phyloP scores from a whole-genome alignment of 2,113 vertebrate species.

The Scartelaos histophorus region DNA sequence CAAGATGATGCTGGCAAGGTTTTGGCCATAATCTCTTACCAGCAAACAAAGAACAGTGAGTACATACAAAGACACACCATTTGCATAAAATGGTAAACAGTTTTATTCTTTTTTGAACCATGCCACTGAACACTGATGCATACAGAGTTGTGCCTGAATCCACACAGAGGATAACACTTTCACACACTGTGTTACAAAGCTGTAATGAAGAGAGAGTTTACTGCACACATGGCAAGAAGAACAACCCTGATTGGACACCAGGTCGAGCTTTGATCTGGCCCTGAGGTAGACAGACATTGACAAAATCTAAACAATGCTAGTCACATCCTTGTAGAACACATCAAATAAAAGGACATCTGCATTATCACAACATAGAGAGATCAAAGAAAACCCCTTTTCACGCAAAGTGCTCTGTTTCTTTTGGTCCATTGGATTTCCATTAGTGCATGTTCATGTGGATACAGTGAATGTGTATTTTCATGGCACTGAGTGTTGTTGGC shows the following conservation, averaged over 20 bases:
- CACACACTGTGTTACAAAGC: constrained; percentile 80
- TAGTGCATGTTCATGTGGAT: constrained; percentile 76
- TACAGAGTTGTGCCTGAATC: constrained; percentile 91
- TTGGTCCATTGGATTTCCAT: constrained; percentile 74
- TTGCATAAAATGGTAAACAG: constrained; percentile 84
- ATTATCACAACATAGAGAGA: constrained; percentile 77
- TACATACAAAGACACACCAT: constrained; percentile 39
- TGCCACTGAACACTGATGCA: constrained; percentile 92
- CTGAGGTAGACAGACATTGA: constrained; percentile 99
- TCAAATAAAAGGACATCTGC: constrained; percentile 74
- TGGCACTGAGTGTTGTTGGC: constrained; percentile 74
- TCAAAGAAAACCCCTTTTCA: constrained; percentile 75
- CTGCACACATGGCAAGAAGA: constrained; percentile 84
- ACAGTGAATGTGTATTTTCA: constrained; percentile 72
- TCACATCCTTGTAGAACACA: constrained; percentile 75
- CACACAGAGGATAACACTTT: constrained; percentile 85
- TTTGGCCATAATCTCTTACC: constrained; percentile 45
- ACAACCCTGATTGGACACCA: constrained; percentile 86
- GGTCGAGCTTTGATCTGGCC: constrained; percentile 92
- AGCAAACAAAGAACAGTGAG: constrained; percentile 76
- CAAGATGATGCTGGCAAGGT: constrained; percentile 26
- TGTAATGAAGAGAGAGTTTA: constrained; percentile 75
- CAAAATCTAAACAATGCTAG: constrained; percentile 84
- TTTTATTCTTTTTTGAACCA: constrained; percentile 78
- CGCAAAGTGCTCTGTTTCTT: constrained; percentile 77